Conservation (phyloP, 2,113 vertebrate species). For the Percina caprodes region DNA sequence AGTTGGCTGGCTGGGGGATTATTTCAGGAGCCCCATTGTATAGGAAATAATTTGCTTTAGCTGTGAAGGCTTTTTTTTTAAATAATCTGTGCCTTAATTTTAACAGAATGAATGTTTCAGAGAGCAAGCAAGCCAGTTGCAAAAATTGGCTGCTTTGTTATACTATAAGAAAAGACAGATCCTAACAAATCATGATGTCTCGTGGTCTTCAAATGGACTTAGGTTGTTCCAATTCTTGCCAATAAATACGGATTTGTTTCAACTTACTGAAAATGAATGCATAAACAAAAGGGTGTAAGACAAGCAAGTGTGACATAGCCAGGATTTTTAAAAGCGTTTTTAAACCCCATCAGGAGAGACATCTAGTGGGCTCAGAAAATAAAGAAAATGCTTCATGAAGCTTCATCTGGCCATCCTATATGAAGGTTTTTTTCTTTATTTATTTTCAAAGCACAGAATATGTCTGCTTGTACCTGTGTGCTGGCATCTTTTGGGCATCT, state of each 20-base stretch:
- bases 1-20: not conserved
- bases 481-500: constrained; percentile 92
- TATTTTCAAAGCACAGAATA: not conserved
- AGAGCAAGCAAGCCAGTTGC: not conserved
- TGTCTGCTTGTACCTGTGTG: constrained; percentile 87
- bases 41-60: not conserved
- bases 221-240: not conserved
- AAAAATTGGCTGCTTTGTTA: not conserved
- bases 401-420: too few species aligned
- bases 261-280: not conserved
- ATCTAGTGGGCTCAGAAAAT: too few species aligned
- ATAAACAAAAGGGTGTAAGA: not conserved
- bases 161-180: not conserved
- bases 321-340: not conserved
- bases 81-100: constrained; percentile 1
- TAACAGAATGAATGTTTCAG: not conserved
- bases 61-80: not conserved
- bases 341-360: too few species aligned
- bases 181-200: not conserved
- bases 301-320: not conserved
- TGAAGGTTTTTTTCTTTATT: not conserved
- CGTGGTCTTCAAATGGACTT: not conserved
- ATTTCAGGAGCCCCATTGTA: not conserved
- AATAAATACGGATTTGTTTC: not conserved
- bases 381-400: too few species aligned